Conservation (phyloP, 2,888 invertebrate genomes). For the Zaprionus lineosus region DNA sequence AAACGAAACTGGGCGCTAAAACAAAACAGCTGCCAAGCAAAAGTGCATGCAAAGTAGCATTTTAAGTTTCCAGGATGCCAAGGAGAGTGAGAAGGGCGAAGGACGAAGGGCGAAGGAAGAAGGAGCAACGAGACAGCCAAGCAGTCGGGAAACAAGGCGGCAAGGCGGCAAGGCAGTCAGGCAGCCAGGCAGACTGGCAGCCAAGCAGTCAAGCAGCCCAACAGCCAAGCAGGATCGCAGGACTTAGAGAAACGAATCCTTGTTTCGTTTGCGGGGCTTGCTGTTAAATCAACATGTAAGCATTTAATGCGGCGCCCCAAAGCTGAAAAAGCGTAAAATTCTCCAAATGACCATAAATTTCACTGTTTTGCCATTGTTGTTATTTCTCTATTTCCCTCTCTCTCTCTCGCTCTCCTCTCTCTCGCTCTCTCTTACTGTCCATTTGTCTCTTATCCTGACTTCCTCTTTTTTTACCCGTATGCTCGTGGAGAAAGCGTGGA, state of each 20-base stretch:
- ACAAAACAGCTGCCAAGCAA: conserved; percentile 63
- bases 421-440: neutral
- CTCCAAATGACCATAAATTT: conserved; percentile 81
- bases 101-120: neutral
- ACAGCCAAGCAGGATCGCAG: too few species aligned
- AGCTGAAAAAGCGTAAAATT: conserved; percentile 77
- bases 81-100: neutral
- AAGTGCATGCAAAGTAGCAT: conserved; percentile 72
- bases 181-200: too few species aligned
- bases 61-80: conserved; percentile 34
- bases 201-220: too few species aligned
- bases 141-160: too few species aligned
- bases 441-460: conserved; percentile 4
- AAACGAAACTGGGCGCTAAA: conserved; percentile 63
- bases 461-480: neutral
- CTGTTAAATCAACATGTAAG: conserved; percentile 77
- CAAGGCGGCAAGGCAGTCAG: too few species aligned
- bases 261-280: conserved; percentile 30
- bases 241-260: conserved; percentile 24
- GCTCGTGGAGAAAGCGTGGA: conserved; percentile 30
- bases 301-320: conserved; percentile 71
- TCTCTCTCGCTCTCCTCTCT: neutral
- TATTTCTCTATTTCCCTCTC: conserved; percentile 11
- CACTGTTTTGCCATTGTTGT: conserved; percentile 63
- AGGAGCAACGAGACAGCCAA: too few species aligned